Conservation (phyloP, 2,797 vertebrate species). For the Otolemur crassicaudatus region DNA sequence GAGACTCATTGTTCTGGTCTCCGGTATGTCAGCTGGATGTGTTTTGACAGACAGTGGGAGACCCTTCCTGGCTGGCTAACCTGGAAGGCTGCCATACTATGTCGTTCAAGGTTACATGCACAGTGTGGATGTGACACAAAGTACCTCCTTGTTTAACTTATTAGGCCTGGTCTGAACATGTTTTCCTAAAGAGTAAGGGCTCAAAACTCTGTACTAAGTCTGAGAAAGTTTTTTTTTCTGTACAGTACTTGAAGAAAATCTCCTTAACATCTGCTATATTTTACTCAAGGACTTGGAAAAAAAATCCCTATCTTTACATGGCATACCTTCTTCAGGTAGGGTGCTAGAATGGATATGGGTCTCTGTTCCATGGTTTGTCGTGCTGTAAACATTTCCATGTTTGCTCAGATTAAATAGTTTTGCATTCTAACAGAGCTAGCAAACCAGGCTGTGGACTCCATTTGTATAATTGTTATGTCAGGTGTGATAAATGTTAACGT, state of each 20-base stretch:
- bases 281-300: background rate
- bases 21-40: fast-evolving
- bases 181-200: slow-evolving; percentile 64
- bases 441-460: slow-evolving; percentile 45
- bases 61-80: background rate
- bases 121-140: background rate
- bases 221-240: slow-evolving; percentile 12
- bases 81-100: background rate
- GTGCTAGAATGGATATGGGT: background rate
- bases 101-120: background rate
- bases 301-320: background rate
- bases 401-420: slow-evolving; percentile 39
- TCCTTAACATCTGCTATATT: background rate
- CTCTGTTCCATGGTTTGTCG: background rate
- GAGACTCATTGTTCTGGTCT: background rate
- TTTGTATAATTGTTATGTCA: slow-evolving; percentile 69
- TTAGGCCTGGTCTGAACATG: background rate
- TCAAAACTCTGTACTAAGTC: slow-evolving; percentile 14
- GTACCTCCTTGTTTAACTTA: slow-evolving; percentile 47
- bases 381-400: slow-evolving; percentile 25
- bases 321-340: background rate
- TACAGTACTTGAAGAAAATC: background rate
- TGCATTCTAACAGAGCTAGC: slow-evolving; percentile 40
- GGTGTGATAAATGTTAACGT: slow-evolving; percentile 68
- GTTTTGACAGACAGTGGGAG: background rate